phyloP scores from a whole-genome alignment of 2,113 vertebrate species.

The Romanogobio albipinnatus region DNA sequence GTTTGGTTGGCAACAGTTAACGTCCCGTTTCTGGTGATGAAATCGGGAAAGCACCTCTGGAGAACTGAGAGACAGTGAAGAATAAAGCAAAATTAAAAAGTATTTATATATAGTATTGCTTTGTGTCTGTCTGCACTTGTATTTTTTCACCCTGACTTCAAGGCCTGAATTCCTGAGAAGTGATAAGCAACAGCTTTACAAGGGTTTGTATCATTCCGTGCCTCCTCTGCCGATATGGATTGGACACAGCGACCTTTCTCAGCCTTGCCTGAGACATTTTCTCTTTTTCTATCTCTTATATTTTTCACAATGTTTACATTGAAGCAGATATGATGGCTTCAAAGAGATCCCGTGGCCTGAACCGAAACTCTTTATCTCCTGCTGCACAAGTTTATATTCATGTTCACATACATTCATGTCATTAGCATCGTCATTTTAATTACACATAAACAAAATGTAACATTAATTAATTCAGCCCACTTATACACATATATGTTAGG shows the following conservation, averaged over 20 bases:
- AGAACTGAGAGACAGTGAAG: constrained; percentile 78
- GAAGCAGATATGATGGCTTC: neutral
- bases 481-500: neutral
- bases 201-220: constrained; percentile 9
- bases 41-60: constrained; percentile 94
- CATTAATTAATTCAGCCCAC: neutral
- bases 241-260: neutral
- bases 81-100: neutral
- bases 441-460: neutral
- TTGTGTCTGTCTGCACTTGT: neutral
- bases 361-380: neutral
- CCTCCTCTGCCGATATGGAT: neutral
- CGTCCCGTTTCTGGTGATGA: constrained; percentile 84
- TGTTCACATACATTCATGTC: neutral
- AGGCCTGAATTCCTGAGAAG: neutral
- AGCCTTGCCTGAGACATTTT: neutral
- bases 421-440: neutral
- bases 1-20: constrained; percentile 85
- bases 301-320: neutral
- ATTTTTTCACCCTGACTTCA: neutral
- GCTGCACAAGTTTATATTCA: neutral
- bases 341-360: neutral
- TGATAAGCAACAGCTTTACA: constrained; percentile 4
- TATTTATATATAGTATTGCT: neutral
- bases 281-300: neutral